Percentiles rank a stretch among this genome's conserved stretches.
phyloP scores from a whole-genome alignment of 2,888 invertebrate genomes.

The Drosophila formosana region DNA sequence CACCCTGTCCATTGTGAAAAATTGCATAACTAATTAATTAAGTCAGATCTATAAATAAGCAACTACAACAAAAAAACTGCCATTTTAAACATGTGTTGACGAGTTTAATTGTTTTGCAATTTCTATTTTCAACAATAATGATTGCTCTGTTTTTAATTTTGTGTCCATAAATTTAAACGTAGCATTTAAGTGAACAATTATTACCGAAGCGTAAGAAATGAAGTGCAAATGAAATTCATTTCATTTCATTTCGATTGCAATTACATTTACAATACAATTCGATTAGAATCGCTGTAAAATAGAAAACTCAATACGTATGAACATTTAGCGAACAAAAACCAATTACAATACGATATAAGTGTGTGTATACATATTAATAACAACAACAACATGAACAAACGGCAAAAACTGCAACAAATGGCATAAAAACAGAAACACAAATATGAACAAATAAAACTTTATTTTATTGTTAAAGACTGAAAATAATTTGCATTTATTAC shows the following conservation, averaged over 20 bases:
- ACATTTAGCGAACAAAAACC: conserved; percentile 31
- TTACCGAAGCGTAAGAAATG: conserved; percentile 36
- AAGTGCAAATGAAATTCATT: conserved; percentile 44
- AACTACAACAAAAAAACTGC: conserved; percentile 48
- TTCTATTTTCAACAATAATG: conserved; percentile 19
- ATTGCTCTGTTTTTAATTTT: conserved; percentile 14
- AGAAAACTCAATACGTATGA: conserved; percentile 42
- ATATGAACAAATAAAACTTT: conserved; percentile 75
- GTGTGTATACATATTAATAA: conserved; percentile 63
- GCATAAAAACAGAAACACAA: conserved; percentile 42
- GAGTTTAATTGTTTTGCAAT: conserved; percentile 43
- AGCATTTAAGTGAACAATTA: conserved; percentile 60
- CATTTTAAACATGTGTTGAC: conserved; percentile 62
- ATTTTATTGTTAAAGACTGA: conserved; percentile 84
- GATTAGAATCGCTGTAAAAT: conserved; percentile 67
- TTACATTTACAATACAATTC: conserved; percentile 31
- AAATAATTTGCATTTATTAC: conserved; percentile 42
- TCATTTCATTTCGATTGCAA: conserved; percentile 19
- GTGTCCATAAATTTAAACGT: conserved; percentile 21
- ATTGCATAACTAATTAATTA: conserved; percentile 48
- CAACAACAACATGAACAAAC: conserved; percentile 14
- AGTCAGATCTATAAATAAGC: conserved; percentile 28
- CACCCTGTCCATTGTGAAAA: conserved; percentile 10
- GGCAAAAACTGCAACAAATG: conserved; percentile 25
- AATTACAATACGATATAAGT: conserved; percentile 56